These are phyloP conservation scores for Mesorhabditis sp. DNA, from an alignment of 2,888 invertebrate genomes.

Conservation along the genomic window DNA sequence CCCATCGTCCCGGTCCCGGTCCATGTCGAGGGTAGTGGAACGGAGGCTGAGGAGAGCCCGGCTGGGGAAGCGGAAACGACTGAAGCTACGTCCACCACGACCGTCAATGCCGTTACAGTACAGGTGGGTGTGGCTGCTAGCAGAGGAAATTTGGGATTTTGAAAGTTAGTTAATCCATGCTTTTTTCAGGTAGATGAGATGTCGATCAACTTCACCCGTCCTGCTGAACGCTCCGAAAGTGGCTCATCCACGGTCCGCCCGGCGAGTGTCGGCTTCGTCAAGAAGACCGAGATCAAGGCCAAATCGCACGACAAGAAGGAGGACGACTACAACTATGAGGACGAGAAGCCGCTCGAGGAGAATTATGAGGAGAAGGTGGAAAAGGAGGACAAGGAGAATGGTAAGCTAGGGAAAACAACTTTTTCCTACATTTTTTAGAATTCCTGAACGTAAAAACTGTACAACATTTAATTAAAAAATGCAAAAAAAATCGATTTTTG, in stretches of 20 bases:
- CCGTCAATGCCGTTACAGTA: background rate
- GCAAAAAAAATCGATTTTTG: background rate
- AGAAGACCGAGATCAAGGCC: background rate
- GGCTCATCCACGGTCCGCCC: background rate
- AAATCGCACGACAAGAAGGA: background rate
- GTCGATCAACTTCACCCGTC: background rate
- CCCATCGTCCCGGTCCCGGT: too few species aligned
- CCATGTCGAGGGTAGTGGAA: background rate
- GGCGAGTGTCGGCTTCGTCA: slow-evolving; percentile 6
- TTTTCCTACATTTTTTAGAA: background rate
- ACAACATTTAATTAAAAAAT: too few species aligned
- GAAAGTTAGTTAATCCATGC: background rate
- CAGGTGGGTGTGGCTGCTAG: too few species aligned
- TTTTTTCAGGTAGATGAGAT: background rate
- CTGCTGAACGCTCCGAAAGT: background rate
- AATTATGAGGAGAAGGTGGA: background rate
- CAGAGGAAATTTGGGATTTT: background rate
- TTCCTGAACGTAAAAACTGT: too few species aligned
- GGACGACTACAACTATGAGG: background rate
- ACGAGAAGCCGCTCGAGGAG: background rate
- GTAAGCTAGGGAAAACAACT: background rate
- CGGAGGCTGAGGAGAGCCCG: background rate
- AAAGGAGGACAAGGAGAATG: background rate
- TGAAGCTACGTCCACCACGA: background rate
- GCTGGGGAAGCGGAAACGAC: background rate